Base-by-base conservation (phyloP, 2,797 vertebrate species). In the Parambassis ranga region DNA sequence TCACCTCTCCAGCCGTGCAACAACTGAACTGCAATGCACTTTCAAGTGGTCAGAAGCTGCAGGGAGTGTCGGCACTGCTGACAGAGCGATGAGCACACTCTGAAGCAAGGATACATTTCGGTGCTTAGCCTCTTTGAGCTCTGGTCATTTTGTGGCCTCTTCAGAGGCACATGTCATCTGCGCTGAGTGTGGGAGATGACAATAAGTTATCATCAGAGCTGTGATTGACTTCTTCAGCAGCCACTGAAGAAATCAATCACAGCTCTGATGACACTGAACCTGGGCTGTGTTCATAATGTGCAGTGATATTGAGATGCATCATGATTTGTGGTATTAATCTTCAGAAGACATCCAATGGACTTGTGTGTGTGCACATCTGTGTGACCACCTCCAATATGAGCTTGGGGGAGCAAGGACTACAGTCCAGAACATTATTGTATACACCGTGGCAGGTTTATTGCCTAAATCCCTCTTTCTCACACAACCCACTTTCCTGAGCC, bases 391-490 rank as follows among this genome's bases (percentile, higher is more conserved):
- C 4, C 22, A 13, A 33, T 27, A 22, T 23, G 36, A 70, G 27
- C 48, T 38, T 48, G 22, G 58, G 16, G 19, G 3, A 38, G 23
- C 18, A 6, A 41, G 18, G 9, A 11, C 32, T n/a, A 15, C 41
- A 22, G 36, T 28, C 16, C 6, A 39, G 43, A 42, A 49, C 42
- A 42, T 30, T 33, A 42, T 22, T 75, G 31, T 74, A 16, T 52
- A 69, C 55, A 56, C 7, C 1, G 5, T 56, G 57, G 18, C 75
- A 69, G 59, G 60, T 87, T 86, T 79, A 83, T 71, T 73, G 60
- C 48, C 32, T 19, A 30, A 51, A 71, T 59, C 48, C 27, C 28
- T 77, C 48, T 65, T 72, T 83, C 64, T 77, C 73, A 68, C 71
- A 69, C 63, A 72, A 73, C 59, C 57, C 68, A 65, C 71, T 69